phyloP scores from a whole-genome alignment of 2,797 vertebrate genomes.

The Lacerta viridis region DNA sequence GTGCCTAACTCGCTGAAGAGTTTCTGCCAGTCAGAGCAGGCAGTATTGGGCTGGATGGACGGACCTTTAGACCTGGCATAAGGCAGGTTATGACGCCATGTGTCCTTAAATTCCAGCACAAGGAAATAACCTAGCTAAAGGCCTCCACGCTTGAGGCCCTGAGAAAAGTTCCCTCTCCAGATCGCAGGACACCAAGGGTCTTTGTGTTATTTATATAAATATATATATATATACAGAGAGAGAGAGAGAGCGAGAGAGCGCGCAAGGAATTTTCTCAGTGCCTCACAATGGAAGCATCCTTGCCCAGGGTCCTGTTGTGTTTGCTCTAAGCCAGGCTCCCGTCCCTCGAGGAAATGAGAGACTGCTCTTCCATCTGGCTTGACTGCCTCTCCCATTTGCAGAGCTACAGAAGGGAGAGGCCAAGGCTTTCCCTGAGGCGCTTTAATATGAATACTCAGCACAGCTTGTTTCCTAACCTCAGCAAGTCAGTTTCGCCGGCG shows the following conservation, averaged over 20 bases:
- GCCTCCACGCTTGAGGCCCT: neutral
- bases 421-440: neutral
- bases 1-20: neutral
- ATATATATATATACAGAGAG: no score
- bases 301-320: neutral
- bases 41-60: neutral
- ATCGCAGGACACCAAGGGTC: neutral
- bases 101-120: neutral
- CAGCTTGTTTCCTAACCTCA: neutral
- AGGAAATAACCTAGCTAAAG: neutral
- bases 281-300: neutral
- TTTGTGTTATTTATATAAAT: neutral
- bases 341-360: neutral
- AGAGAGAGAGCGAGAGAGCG: neutral
- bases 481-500: neutral
- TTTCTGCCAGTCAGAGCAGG: neutral
- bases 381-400: constrained; percentile 10
- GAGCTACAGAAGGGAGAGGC: constrained; percentile 21
- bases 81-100: neutral
- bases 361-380: constrained; percentile 14
- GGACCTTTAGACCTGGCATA: no score
- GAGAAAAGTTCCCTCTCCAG: neutral
- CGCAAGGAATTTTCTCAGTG: neutral
- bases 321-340: neutral
- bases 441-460: neutral